Evolutionary conservation across 1,140 invertebrate species (phyloP), one percentile per base, ranked within the genome.

Genomic region (Nymphalis io): DNA sequence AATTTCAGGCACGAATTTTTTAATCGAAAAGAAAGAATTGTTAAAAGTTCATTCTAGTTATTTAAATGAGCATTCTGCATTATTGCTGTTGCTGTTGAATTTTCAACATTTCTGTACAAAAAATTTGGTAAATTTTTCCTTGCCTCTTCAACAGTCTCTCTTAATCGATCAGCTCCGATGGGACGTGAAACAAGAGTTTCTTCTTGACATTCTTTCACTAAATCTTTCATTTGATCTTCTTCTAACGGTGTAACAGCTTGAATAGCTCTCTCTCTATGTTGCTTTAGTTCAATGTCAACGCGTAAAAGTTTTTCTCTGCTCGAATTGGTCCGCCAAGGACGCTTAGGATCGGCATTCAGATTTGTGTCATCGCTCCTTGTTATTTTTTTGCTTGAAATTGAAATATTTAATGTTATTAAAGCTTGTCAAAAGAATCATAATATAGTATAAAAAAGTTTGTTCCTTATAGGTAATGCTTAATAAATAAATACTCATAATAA

Each of bases 281-380:
- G 73, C 60, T 83, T 88, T 0, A 89, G 55, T 65, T 89, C 80
- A 23, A 73, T 76, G 33, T 89, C 80, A 27, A 89, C 83, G 2
- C 84, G 80, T 6, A 83, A 38, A 1, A 89, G 73, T 58, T 81
- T 84, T 66, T 90, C 88, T 66, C 80, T 85, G 59, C 62, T 81
- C 0, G 86, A 82, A 60, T 90, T 73, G 2, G 82, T 87, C 0
- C 88, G 80, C 88, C 88, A 90, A 0, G 87, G 84, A 61, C 83
- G 79, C 40, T 86, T 89, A 0, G 81, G 78, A 63, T 90, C 87
- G 3, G 70, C 42, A 1, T 42, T 51, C 0, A 74, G 3, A 23
- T 42, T 27, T 3, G 65, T 2, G 20, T 57, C 10, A n/a, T 55
- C 51, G 21, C 1, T 23, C 15, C 20, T 44, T 60, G 66, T 58